Base-by-base conservation (phyloP, 1,140 invertebrate species). In the Pseudomyrmex cubaensis region DNA sequence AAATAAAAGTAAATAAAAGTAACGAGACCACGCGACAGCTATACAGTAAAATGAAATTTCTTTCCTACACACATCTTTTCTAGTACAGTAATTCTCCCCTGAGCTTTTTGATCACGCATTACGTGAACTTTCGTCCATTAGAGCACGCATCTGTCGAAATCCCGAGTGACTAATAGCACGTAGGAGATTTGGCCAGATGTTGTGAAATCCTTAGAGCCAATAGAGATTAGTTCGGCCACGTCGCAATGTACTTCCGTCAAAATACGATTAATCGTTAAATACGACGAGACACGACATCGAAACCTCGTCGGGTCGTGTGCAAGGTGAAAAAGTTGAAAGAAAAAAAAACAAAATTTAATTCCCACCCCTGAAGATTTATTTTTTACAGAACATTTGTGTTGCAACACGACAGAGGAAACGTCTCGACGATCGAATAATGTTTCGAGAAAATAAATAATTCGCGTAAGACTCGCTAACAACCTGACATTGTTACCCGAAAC, bases 171-270 rank as follows among this genome's bases (percentile, higher is more conserved):
- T 78, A 59, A 70, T 70, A 22, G 44, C 56, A 54, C 66, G 44
- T 59, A 35, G 5, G 35, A n/a, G 46, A 20, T 80, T 80, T 72
- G 70, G 70, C 54, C 54, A 80, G 76, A 80, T 72, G 76, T 59
- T 70, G 46, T 44, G 12, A 70, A 61, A 72, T 59, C 66, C 76
- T 59, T 72, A 70, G 35, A 48, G 20, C 62, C 62, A 22, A 77
- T 66, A 25, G 75, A 9, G 22, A 72, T 72, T 80, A 25, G 44
- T 22, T 80, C 20, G 54, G 44, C 59, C 64, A 57, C 20, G 52
- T 70, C 44, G 54, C 35, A 13, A 57, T 59, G 54, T 80, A 59
- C 59, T 70, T 72, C 44, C 46, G 20, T 76, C 48, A 44, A 50
- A 63, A 15, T 57, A 44, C 44, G 5, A 20, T 70, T 80, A 59